Evolutionary conservation across 2,113 vertebrate species (phyloP), one percentile per base, ranked within the genome.

Genomic region (Anseranas semipalmata): DNA sequence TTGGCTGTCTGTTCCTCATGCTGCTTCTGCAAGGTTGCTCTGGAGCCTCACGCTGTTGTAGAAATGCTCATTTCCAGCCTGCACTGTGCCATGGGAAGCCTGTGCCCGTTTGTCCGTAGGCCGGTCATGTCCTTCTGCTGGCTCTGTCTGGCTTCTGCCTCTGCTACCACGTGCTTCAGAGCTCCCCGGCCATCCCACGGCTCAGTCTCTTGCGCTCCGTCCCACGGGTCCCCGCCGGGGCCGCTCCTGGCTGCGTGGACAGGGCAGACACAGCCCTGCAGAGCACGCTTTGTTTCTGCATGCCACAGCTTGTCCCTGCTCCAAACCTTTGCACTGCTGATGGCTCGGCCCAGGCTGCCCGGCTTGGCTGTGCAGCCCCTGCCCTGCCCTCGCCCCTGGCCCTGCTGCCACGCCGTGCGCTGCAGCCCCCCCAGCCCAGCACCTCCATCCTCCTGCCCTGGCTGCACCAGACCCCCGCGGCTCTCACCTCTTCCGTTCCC

Each of bases 161-260:
- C 62, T 5, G 28, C 58, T 59, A 37, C 74, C 8, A 3, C 43
- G 3, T 3, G 32, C 43, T n/a, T 21, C 67, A 28, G 43, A 79
- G 13, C 46, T 58, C 10, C 59, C 39, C 2, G 3, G 24, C 67
- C 3, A 1, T n/a, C 17, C 67, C 37, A 12, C 12, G 18, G 24
- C 24, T 27, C 35, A 3, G 6, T 15, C 0, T 1, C 41, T 35
- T 5, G 0, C 7, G 24, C 45, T 74, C 15, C 33, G 3, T 52
- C 66, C 73, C 20, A 35, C 6, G 62, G 35, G 20, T 14, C 25
- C 33, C 20, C 24, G 8, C 27, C 9, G 2, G 59, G 21, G 35
- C 7, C 10, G 27, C 17, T 27, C 52, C 45, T 4, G 56, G 32
- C 50, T 50, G 30, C 6, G 6, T 27, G 62, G 60, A 25, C 53